Base-by-base conservation (phyloP, 2,113 vertebrate genomes). In the Clupea harengus region DNA sequence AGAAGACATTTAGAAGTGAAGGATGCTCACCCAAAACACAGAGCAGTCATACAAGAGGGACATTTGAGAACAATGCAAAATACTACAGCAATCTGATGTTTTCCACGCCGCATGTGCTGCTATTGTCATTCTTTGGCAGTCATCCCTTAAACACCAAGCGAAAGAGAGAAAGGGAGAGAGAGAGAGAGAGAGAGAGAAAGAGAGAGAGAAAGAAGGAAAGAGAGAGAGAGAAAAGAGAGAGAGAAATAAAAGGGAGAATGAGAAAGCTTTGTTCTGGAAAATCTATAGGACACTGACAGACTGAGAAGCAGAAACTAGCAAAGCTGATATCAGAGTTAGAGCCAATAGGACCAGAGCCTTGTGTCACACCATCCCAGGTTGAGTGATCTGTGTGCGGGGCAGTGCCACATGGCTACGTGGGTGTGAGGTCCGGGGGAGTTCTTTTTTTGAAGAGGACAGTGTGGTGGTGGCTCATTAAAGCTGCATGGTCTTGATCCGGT, bases 391-490 rank as follows among this genome's bases (percentile, higher is more conserved):
- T 28, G 72, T 78, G 72, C 39, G 28, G 28, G 72, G 72, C 32
- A 78, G 72, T 2, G 32, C 72, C 72, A 78, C 72, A 78, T 78
- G 72, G 72, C 25, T 32, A 32, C 6, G 72, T 78, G 54, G 81
- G 83, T 18, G 82, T 22, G 78, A 83, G 44, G 15, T 60, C 82
- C 39, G 45, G 72, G 28, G 54, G 82, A 78, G 52, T 45, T 83
- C 50, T 86, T 88, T 86, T 88, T 86, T 86, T 60, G 83, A 87
- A 83, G 83, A 81, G 75, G 88, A 91, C 81, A 49, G 85, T 90
- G 85, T 90, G 86, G 88, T 90, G 86, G 88, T 15, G 87, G 85
- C 93, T 95, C 93, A 95, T 95, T 95, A 94, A 95, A 94, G 93
- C 89, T 89, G 91, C 89, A 93, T 91, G 90, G 89, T 90, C 91